Evolutionary conservation across 2,113 vertebrate genomes (phyloP).

Genomic region (Hydrochoerus hydrochaeris): DNA sequence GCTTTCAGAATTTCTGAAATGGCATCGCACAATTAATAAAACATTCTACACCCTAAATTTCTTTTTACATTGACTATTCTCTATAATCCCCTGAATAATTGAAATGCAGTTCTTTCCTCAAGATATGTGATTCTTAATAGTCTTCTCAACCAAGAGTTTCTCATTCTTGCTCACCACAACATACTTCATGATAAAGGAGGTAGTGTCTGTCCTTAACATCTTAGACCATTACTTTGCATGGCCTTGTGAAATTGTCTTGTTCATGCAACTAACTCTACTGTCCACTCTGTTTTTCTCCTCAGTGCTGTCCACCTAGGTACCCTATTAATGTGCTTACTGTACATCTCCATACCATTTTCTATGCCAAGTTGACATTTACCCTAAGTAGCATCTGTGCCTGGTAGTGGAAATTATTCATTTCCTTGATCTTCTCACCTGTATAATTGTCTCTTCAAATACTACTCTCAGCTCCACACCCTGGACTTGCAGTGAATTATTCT

Average conservation of each 20-base stretch:
- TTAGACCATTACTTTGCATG: not conserved
- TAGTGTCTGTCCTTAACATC: not conserved
- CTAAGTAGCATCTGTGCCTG: not conserved
- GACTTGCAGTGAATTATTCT: constrained; percentile 17
- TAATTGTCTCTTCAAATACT: constrained; percentile 8
- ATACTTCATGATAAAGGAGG: not conserved
- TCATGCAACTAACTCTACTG: not conserved
- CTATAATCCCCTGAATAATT: not conserved
- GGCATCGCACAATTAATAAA: not conserved
- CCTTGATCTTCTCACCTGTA: constrained; percentile 11
- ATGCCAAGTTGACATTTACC: not conserved
- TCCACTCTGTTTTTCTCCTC: not conserved
- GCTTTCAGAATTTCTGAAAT: not conserved
- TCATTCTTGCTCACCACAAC: not conserved
- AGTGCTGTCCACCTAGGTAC: not conserved
- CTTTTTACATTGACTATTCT: not conserved
- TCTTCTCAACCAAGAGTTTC: not conserved
- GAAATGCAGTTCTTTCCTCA: not conserved
- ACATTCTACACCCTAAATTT: not conserved
- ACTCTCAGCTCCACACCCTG: constrained; percentile 30
- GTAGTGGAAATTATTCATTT: constrained; percentile 1
- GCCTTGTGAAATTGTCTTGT: not conserved
- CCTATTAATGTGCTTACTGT: not conserved
- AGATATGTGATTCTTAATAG: not conserved
- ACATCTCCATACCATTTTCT: not conserved